Conservation (phyloP, 2,888 invertebrate genomes). For the Ectemnius lituratus region DNA sequence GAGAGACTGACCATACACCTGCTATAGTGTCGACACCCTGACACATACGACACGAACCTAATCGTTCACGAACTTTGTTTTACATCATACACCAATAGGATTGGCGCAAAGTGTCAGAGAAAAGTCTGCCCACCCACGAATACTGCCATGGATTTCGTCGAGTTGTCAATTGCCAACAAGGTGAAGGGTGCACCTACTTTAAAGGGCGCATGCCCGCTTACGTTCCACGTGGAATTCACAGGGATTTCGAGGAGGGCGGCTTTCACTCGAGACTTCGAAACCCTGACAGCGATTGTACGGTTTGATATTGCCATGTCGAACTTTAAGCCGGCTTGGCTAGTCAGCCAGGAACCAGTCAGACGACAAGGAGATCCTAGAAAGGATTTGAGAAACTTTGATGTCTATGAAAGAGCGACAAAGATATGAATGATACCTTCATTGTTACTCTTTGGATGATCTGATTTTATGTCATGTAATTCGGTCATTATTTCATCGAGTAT, state of each 20-base stretch:
- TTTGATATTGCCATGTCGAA: constrained; percentile 65
- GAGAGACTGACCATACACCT: constrained; percentile 66
- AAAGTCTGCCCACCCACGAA: constrained; percentile 60
- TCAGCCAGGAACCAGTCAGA: constrained; percentile 67
- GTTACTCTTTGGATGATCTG: constrained; percentile 40
- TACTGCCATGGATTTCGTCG: constrained; percentile 63
- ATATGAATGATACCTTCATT: constrained; percentile 24
- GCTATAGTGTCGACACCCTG: constrained; percentile 68
- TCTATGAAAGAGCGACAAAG: background rate
- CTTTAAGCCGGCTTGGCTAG: constrained; percentile 63
- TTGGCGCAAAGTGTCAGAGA: background rate
- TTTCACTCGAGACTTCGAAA: constrained; percentile 41
- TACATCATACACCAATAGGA: background rate
- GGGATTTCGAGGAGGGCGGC: constrained; percentile 48
- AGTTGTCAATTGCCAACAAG: constrained; percentile 61
- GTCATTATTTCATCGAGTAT: constrained; percentile 66
- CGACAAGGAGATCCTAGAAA: constrained; percentile 55
- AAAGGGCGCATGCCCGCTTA: constrained; percentile 65
- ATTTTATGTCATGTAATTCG: constrained; percentile 63
- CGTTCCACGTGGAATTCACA: constrained; percentile 65
- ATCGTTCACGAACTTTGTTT: background rate
- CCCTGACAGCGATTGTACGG: constrained; percentile 57
- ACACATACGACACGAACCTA: constrained; percentile 61
- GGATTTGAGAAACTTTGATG: background rate
- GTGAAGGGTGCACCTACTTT: constrained; percentile 65